Evolutionary conservation across 2,888 invertebrate genomes (phyloP).

Genomic region (Catocala nupta): DNA sequence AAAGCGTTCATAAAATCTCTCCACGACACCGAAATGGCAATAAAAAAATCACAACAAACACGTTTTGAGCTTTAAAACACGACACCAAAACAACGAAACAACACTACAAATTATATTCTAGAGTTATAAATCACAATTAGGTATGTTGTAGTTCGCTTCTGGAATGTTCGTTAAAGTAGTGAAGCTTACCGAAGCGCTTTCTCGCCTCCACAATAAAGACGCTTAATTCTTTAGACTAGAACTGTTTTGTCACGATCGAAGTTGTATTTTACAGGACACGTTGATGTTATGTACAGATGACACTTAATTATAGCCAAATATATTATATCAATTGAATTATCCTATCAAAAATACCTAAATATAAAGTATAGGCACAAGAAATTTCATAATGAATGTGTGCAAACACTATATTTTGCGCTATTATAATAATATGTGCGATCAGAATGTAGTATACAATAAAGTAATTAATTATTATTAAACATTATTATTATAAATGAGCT

Average conservation of each 20-base stretch:
- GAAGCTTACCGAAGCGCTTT: conserved; percentile 26
- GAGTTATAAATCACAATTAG: conserved; percentile 33
- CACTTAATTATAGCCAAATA: conserved; percentile 49
- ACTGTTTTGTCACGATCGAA: conserved; percentile 17
- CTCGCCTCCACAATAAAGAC: not conserved
- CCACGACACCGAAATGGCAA: conserved; percentile 79
- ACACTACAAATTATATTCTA: conserved; percentile 44
- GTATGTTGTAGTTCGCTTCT: conserved; percentile 15
- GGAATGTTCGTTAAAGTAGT: conserved; percentile 11
- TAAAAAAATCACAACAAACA: conserved; percentile 75
- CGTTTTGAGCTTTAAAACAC: conserved; percentile 61
- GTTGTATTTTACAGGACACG: conserved; percentile 34
- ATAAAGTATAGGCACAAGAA: conserved; percentile 85
- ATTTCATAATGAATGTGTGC: conserved; percentile 79
- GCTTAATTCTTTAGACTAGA: conserved; percentile 3
- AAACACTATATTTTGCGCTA: conserved; percentile 61
- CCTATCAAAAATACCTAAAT: conserved; percentile 76
- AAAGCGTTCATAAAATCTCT: conserved; percentile 81
- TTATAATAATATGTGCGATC: conserved; percentile 51
- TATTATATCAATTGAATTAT: conserved; percentile 58
- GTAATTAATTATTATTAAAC: conserved; percentile 43
- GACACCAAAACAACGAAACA: conserved; percentile 60
- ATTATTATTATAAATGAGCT: conserved; percentile 24
- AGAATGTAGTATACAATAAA: conserved; percentile 46
- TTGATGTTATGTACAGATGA: conserved; percentile 64